Conservation (phyloP, 2,797 vertebrate genomes). For the Alcedo atthis region DNA sequence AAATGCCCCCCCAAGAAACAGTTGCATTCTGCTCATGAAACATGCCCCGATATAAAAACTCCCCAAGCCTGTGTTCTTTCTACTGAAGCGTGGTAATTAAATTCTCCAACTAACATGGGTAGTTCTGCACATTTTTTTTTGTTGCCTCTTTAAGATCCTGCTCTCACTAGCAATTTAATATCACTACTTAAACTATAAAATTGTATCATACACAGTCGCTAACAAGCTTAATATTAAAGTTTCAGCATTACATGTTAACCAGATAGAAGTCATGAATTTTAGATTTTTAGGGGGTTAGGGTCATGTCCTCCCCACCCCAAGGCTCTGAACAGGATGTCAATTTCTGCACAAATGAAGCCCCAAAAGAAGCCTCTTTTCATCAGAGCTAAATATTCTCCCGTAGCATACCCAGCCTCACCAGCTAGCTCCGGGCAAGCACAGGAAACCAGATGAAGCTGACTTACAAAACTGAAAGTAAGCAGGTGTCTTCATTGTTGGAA, state of each 20-base stretch:
- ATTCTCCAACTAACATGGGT: not conserved
- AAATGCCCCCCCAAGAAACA: not conserved
- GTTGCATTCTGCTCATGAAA: not conserved
- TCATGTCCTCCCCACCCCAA: not conserved
- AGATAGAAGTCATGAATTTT: not conserved
- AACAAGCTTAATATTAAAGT: not conserved
- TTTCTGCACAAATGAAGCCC: not conserved
- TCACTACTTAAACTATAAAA: not conserved
- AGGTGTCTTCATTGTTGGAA: constrained; percentile 67
- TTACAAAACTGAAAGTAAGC: constrained; percentile 69
- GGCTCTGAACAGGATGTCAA: not conserved
- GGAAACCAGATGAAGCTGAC: not conserved
- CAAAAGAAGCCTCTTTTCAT: not conserved
- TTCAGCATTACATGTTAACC: not conserved
- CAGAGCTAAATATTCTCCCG: not conserved
- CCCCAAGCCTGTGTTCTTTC: not conserved
- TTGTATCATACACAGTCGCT: not conserved
- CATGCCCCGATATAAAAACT: not conserved
- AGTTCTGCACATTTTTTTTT: not conserved
- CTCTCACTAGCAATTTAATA: not conserved
- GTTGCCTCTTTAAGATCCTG: not conserved
- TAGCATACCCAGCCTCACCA: constrained; percentile 26
- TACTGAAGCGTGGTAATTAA: not conserved
- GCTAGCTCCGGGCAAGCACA: not conserved
- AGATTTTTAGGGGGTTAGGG: not conserved